Percentiles rank a stretch among this genome's conserved stretches.
These are phyloP conservation scores for Elachura formosa DNA, from an alignment of 2,113 vertebrate species.

Conservation along the genomic window DNA sequence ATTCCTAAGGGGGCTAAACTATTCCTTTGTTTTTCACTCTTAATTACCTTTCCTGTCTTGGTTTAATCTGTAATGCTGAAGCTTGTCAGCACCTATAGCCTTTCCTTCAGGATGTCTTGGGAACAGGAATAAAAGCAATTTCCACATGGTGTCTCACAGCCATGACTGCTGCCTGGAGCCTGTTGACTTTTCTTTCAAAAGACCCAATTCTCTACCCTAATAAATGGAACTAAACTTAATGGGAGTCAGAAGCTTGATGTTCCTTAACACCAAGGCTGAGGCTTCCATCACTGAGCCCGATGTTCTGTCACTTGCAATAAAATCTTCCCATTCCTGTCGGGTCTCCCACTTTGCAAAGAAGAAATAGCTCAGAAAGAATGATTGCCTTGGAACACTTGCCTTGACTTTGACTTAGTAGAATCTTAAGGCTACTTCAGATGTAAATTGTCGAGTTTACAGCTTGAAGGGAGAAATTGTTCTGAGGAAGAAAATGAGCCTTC, in stretches of 20 bases:
- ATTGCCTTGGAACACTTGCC: not conserved
- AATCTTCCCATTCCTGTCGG: not conserved
- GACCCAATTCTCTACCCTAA: not conserved
- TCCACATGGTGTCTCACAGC: not conserved
- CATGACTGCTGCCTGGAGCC: not conserved
- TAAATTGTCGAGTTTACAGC: not conserved
- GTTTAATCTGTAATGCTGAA: not conserved
- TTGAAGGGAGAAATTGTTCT: not conserved
- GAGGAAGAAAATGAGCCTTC: not conserved
- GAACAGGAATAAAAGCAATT: not conserved
- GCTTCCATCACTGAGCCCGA: not conserved
- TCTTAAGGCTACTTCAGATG: not conserved
- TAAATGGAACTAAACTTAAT: not conserved
- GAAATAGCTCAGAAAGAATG: not conserved
- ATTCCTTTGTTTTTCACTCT: conserved; percentile 2
- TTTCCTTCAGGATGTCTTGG: not conserved
- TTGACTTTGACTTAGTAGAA: not conserved
- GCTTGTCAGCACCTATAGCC: not conserved
- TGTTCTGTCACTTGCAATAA: not conserved
- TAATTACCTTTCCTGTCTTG: conserved; percentile 26
- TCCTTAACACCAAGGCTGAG: not conserved
- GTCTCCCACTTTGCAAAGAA: not conserved
- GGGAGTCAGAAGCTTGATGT: not conserved
- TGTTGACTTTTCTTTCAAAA: not conserved
- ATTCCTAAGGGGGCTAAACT: conserved; percentile 21